These are phyloP conservation scores for Myotis planiceps DNA, from an alignment of 2,797 vertebrate species.

Conservation along the genomic window DNA sequence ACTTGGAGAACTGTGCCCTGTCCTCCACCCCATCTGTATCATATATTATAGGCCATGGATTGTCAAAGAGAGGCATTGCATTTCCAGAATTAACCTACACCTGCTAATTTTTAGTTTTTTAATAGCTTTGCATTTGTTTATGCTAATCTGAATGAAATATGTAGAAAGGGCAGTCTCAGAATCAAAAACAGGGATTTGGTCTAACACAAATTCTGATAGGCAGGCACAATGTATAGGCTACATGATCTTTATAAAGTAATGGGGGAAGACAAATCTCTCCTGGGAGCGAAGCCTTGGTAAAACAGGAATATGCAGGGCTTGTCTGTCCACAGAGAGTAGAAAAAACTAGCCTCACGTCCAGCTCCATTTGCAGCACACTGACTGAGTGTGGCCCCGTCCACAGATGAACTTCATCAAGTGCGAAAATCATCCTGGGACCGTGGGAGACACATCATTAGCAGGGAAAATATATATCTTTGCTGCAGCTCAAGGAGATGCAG, in stretches of 20 bases:
- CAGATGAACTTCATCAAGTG: constrained; percentile 40
- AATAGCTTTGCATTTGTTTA: neutral
- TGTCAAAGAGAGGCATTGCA: neutral
- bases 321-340: neutral
- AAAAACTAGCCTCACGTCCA: neutral
- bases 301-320: neutral
- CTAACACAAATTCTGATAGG: constrained; percentile 8
- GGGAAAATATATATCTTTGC: constrained; percentile 44
- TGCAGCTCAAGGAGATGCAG: constrained; percentile 70
- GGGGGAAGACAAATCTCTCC: neutral
- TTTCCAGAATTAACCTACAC: neutral
- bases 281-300: neutral
- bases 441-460: constrained; percentile 64
- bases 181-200: neutral
- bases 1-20: rapidly evolving
- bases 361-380: neutral
- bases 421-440: constrained; percentile 47
- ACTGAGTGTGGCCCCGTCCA: neutral
- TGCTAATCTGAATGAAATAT: neutral
- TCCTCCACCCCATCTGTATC: neutral
- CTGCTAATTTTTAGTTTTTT: neutral
- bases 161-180: neutral
- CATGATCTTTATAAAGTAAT: constrained; percentile 26
- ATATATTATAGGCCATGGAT: neutral
- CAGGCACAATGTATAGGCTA: neutral